Conservation (phyloP, 2,113 vertebrate genomes). For the Siphamia tubifer region DNA sequence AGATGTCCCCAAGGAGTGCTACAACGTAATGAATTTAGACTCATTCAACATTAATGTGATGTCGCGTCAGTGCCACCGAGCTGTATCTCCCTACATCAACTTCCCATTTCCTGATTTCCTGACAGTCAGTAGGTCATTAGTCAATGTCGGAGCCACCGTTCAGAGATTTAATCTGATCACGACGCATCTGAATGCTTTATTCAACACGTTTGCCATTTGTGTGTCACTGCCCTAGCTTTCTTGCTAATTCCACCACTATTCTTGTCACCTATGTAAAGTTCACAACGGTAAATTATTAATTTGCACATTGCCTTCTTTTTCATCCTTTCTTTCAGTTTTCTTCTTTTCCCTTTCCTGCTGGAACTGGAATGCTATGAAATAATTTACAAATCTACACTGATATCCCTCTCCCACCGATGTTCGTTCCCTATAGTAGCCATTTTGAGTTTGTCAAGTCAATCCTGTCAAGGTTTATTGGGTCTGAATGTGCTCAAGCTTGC, state of each 20-base stretch:
- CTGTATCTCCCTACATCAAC: constrained; percentile 44
- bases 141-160: constrained; percentile 2
- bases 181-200: neutral
- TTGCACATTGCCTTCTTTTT: constrained; percentile 8
- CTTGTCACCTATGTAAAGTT: constrained; percentile 54
- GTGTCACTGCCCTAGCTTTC: neutral
- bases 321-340: neutral
- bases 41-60: constrained; percentile 62
- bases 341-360: neutral
- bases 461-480: constrained; percentile 44
- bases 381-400: constrained; percentile 19
- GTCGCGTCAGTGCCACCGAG: constrained; percentile 38
- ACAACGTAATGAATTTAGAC: constrained; percentile 65
- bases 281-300: constrained; percentile 64
- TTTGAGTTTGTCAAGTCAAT: constrained; percentile 37
- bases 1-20: constrained; percentile 63
- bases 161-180: constrained; percentile 39
- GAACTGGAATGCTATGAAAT: constrained; percentile 32
- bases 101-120: constrained; percentile 26
- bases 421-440: constrained; percentile 25
- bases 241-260: constrained; percentile 22
- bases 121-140: constrained; percentile 39
- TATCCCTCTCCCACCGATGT: neutral
- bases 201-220: constrained; percentile 31
- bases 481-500: constrained; percentile 1